Evolutionary conservation across 2,797 vertebrate species (phyloP).

Genomic region (Bovichtus diacanthus): DNA sequence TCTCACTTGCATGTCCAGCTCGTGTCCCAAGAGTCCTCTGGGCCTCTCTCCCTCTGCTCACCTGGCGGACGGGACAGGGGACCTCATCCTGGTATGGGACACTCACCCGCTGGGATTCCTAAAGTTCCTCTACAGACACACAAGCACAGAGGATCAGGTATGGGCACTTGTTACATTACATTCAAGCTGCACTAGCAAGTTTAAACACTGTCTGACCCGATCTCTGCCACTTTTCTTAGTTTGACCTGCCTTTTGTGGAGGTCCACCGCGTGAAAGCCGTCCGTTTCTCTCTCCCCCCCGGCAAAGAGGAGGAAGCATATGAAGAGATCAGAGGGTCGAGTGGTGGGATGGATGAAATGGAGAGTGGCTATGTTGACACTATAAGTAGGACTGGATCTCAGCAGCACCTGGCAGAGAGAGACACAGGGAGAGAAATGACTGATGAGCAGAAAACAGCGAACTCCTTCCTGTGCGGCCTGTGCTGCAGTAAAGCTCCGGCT

Average conservation of each 20-base stretch:
- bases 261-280: slow-evolving; percentile 87
- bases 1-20: slow-evolving; percentile 89
- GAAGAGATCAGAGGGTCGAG: slow-evolving; percentile 32
- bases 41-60: slow-evolving; percentile 89
- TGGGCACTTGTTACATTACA: not conserved
- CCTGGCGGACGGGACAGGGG: slow-evolving; percentile 88
- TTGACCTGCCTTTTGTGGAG: slow-evolving; percentile 90
- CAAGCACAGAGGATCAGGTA: slow-evolving; percentile 88
- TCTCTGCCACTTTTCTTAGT: slow-evolving; percentile 68
- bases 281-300: slow-evolving; percentile 77
- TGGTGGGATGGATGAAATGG: slow-evolving; percentile 32
- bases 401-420: slow-evolving; percentile 66
- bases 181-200: not conserved
- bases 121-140: slow-evolving; percentile 87
- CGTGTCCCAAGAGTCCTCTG: slow-evolving; percentile 85
- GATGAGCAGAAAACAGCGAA: slow-evolving; percentile 37
- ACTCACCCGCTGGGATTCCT: slow-evolving; percentile 84
- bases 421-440: slow-evolving; percentile 2
- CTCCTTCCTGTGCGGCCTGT: slow-evolving; percentile 75
- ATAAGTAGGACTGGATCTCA: slow-evolving; percentile 69
- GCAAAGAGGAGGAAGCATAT: slow-evolving; percentile 55
- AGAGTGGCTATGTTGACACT: slow-evolving; percentile 25
- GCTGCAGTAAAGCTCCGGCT: slow-evolving; percentile 76
- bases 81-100: slow-evolving; percentile 88
- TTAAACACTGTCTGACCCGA: not conserved